Evolutionary conservation across 1,140 invertebrate genomes (phyloP).

Genomic region (Campodea augens): DNA sequence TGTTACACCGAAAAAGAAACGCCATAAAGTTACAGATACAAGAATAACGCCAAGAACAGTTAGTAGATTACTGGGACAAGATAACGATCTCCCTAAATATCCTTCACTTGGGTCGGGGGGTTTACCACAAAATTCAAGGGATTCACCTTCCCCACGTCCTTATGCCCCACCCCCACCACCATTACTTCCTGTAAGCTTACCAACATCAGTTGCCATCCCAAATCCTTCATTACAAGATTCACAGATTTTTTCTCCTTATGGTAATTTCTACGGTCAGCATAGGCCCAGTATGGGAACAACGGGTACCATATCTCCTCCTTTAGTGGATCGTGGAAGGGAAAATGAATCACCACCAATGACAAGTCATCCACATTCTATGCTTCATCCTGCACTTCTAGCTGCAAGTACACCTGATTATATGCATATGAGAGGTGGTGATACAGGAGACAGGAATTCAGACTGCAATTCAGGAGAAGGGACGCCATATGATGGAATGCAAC

Average conservation of each 20-base stretch:
- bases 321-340: constrained; percentile 14
- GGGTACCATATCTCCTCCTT: constrained; percentile 14
- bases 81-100: constrained; percentile 37
- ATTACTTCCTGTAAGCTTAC: constrained; percentile 66
- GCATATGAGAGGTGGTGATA: constrained; percentile 28
- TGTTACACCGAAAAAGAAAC: constrained; percentile 83
- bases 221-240: constrained; percentile 89
- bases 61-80: constrained; percentile 61
- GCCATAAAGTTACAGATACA: constrained; percentile 92
- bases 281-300: too few relatives aligned
- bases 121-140: constrained; percentile 6
- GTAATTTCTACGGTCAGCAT: constrained; percentile 56
- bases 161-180: constrained; percentile 45
- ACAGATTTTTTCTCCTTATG: constrained; percentile 78
- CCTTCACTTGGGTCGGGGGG: not conserved
- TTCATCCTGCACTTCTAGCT: constrained; percentile 28
- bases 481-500: constrained; percentile 71
- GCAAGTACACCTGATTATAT: constrained; percentile 20
- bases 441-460: constrained; percentile 62
- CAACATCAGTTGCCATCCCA: constrained; percentile 85
- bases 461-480: constrained; percentile 64
- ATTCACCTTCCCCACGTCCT: constrained; percentile 39
- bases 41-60: constrained; percentile 80
- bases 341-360: constrained; percentile 18
- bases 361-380: constrained; percentile 21